phyloP scores from a whole-genome alignment of 2,888 invertebrate species.

The Boloria euphrosyne region DNA sequence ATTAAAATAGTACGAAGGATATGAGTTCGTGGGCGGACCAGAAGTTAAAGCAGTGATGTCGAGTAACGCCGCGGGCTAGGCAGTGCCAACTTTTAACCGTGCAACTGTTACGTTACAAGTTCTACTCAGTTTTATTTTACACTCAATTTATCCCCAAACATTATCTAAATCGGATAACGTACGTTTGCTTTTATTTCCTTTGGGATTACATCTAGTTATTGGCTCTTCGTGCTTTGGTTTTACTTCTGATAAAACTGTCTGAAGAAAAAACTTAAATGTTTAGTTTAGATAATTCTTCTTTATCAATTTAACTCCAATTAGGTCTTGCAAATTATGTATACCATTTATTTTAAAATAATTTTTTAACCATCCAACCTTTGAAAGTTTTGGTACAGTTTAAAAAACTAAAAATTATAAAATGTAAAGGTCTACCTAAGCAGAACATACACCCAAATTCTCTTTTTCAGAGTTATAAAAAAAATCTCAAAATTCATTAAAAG shows the following conservation, averaged over 20 bases:
- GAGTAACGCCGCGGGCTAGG: slow-evolving; percentile 45
- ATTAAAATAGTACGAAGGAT: slow-evolving; percentile 23
- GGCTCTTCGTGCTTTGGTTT: slow-evolving; percentile 23
- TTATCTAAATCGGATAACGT: slow-evolving; percentile 57
- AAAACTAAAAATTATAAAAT: too few species aligned
- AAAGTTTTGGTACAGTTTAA: too few species aligned
- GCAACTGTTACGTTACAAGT: slow-evolving; percentile 57
- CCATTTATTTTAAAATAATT: too few species aligned
- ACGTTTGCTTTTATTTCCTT: slow-evolving; percentile 42
- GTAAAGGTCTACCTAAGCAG: too few species aligned
- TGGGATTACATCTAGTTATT: slow-evolving; percentile 29
- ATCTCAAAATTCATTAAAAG: too few species aligned
- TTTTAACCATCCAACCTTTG: too few species aligned
- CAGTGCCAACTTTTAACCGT: slow-evolving; percentile 43
- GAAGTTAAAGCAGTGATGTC: slow-evolving; percentile 54
- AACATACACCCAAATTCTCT: too few species aligned
- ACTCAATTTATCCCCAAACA: slow-evolving; percentile 61
- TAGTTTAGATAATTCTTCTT: too few species aligned
- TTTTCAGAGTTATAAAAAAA: too few species aligned
- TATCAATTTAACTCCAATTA: too few species aligned
- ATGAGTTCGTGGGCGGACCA: slow-evolving; percentile 18
- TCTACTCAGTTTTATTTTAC: slow-evolving; percentile 69
- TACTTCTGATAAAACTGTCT: slow-evolving; percentile 5
- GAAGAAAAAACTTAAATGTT: slow-evolving; percentile 20
- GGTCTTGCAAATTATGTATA: too few species aligned